Base-by-base conservation (phyloP, 2,797 vertebrate species). In the Acanthopagrus latus region DNA sequence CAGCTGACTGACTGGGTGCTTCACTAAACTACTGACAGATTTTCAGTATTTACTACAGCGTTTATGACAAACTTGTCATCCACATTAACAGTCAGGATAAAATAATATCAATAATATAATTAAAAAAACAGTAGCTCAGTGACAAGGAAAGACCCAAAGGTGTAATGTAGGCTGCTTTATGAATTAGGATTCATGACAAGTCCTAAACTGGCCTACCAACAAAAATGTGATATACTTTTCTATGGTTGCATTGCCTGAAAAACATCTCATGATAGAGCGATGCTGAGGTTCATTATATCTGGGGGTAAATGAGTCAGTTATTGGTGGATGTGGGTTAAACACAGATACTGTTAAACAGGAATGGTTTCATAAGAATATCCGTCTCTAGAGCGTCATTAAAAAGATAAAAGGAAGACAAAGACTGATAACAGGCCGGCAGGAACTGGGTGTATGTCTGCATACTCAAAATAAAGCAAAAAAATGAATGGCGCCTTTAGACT, bases 371-470 rank as follows among this genome's bases (percentile, higher is more conserved):
- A 16, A 21, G 46, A 20, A 23, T 17, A 9, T 41, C n/a, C 50
- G 27, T n/a, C 57, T 6, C 5, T 13, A 12, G 41, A 27, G 46
- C 21, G 0, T 56, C 2, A 64, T 29, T 48, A 63, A 33, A 11
- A 10, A 5, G n/a, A 25, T 18, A 23, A 10, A 58, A 33, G 47
- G 20, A 7, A 54, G 14, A 38, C 10, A 4, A n/a, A 58, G 51
- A 71, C 16, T 80, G 41, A 66, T 74, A 76, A 43, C n/a, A 59
- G 12, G n/a, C 33, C 4, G 2, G 3, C 50, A 85, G 82, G 72
- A 85, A 81, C 20, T 11, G 43, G 44, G 25, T 54, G 68, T 57
- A 25, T n/a, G 63, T 79, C 59, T 66, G 56, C 8, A 63, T 80
- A 64, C 9, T 20, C 18, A 48, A 52, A 76, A 66, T 18, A 69